Evolutionary conservation across 2,113 vertebrate genomes (phyloP).

Genomic region (Pseudopipra pipra): DNA sequence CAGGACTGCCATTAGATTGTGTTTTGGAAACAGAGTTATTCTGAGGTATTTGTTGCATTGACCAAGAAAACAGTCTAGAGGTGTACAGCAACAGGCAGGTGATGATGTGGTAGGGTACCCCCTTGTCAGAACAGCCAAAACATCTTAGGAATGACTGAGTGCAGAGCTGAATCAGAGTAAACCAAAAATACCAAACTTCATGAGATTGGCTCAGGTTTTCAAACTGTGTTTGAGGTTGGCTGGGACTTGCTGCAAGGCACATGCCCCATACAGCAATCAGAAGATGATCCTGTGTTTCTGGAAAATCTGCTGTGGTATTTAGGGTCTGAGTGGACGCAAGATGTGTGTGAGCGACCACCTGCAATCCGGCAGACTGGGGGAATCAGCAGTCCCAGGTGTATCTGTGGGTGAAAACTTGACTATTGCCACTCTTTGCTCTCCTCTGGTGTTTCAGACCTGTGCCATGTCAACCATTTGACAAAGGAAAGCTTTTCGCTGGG

Average conservation of each 20-base stretch:
- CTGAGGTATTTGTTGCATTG: background rate
- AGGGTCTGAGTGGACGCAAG: background rate
- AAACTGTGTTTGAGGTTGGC: background rate
- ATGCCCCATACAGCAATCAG: background rate
- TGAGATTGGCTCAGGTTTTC: background rate
- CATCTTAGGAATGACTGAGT: background rate
- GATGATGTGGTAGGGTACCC: background rate
- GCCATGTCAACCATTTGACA: background rate
- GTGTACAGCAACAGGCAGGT: background rate
- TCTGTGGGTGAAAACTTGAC: background rate
- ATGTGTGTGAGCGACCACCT: background rate
- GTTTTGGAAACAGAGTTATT: background rate
- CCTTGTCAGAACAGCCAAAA: background rate
- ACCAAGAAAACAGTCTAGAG: background rate
- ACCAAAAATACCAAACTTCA: background rate
- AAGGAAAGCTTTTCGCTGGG: background rate
- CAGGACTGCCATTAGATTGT: background rate
- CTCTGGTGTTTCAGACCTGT: background rate
- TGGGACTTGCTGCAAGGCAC: accelerated
- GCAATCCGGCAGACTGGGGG: background rate
- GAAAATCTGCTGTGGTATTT: background rate
- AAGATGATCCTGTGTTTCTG: background rate
- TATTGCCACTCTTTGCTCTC: background rate
- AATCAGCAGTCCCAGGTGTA: background rate
- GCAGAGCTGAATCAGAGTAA: background rate